A percentile compares a stretch with the other conserved stretches of the same genome.
These are phyloP conservation scores for Crossocerus cetratus DNA, from an alignment of 2,888 invertebrate genomes.

Conservation along the genomic window DNA sequence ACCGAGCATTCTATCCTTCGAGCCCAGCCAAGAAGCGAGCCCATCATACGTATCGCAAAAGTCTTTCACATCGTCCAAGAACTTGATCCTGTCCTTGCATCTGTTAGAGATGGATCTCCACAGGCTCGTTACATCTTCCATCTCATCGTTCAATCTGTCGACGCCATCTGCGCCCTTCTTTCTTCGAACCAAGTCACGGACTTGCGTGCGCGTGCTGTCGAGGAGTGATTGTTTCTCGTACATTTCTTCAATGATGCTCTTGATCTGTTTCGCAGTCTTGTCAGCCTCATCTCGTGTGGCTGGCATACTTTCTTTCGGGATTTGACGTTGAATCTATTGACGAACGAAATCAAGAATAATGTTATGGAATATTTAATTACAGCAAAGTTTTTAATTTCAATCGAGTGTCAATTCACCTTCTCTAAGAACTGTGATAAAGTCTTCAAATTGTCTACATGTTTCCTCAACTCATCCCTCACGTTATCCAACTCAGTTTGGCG, in stretches of 20 bases:
- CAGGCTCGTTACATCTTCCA: slow-evolving; percentile 88
- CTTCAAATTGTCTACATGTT: slow-evolving; percentile 89
- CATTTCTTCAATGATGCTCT: slow-evolving; percentile 92
- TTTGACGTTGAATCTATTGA: slow-evolving; percentile 85
- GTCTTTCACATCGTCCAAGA: slow-evolving; percentile 92
- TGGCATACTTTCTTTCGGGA: slow-evolving; percentile 90
- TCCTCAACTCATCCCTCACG: slow-evolving; percentile 89
- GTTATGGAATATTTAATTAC: neutral
- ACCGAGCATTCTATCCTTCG: slow-evolving; percentile 97
- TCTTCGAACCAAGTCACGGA: slow-evolving; percentile 90
- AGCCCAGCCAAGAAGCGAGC: slow-evolving; percentile 90
- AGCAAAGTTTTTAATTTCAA: slow-evolving; percentile 24
- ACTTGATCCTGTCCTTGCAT: slow-evolving; percentile 86
- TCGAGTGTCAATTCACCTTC: slow-evolving; percentile 78
- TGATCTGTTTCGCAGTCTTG: slow-evolving; percentile 89
- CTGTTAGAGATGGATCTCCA: slow-evolving; percentile 93
- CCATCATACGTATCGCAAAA: slow-evolving; percentile 94
- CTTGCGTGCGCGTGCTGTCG: slow-evolving; percentile 92
- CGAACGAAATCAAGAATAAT: slow-evolving; percentile 3
- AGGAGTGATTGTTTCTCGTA: slow-evolving; percentile 94
- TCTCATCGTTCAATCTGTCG: slow-evolving; percentile 89
- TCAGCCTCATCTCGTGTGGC: slow-evolving; percentile 93
- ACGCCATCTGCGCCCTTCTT: slow-evolving; percentile 91
- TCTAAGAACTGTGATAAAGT: slow-evolving; percentile 91
- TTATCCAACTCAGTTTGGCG: slow-evolving; percentile 92